phyloP scores from a whole-genome alignment of 2,888 invertebrate species.

The Agrochola lychnidis region DNA sequence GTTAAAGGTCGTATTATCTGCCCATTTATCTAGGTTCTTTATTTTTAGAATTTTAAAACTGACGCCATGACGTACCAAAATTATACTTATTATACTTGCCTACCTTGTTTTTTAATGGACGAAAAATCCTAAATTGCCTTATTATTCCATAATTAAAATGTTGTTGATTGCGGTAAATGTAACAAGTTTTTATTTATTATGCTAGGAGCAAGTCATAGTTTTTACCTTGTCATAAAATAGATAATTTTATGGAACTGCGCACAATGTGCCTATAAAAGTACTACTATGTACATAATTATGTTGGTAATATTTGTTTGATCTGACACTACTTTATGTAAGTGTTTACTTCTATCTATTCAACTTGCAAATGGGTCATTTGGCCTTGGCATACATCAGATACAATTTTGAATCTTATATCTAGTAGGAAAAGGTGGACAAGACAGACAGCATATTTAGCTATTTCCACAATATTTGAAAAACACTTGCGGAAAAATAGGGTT shows the following conservation, averaged over 20 bases:
- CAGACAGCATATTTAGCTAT: not conserved
- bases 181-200: not conserved
- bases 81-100: not conserved
- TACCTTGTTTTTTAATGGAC: not conserved
- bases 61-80: not conserved
- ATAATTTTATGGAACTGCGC: slow-evolving; percentile 24
- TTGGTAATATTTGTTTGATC: slow-evolving; percentile 50
- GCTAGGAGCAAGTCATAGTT: not conserved
- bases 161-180: not conserved
- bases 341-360: slow-evolving; percentile 42
- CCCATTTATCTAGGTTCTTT: slow-evolving; percentile 9
- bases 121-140: not conserved
- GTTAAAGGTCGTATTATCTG: not conserved
- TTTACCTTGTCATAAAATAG: slow-evolving; percentile 19
- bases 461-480: not conserved
- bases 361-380: slow-evolving; percentile 25
- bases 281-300: slow-evolving; percentile 18
- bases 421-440: not conserved
- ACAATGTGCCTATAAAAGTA: not conserved
- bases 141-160: not conserved
- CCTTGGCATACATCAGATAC: slow-evolving; percentile 36
- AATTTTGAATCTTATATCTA: slow-evolving; percentile 29
- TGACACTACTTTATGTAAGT: slow-evolving; percentile 35
- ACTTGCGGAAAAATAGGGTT: not conserved
- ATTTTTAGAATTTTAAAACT: not conserved